Evolutionary conservation across 2,113 vertebrate species (phyloP).

Genomic region (crab-eating macaque (Macaca fascicularis)): DNA sequence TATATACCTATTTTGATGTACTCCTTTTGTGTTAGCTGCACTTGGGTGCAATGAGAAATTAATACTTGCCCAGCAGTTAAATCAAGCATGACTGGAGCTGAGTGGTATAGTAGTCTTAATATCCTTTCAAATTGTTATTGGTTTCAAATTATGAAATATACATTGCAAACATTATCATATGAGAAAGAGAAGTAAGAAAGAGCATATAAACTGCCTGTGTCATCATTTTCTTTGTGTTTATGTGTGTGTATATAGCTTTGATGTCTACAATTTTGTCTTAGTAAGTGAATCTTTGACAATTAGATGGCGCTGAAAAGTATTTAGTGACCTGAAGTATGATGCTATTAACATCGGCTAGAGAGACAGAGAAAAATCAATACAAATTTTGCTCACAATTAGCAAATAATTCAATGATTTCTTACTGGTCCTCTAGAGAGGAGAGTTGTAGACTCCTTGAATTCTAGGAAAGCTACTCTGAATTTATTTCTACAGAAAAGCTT

Average conservation of each 20-base stretch:
- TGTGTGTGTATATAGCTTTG: conserved; percentile 9
- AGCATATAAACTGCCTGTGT: neutral
- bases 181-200: neutral
- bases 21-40: neutral
- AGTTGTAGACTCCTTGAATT: conserved; percentile 22
- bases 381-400: conserved; percentile 86
- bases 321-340: conserved; percentile 73
- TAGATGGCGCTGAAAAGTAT: conserved; percentile 76
- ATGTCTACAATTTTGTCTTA: conserved; percentile 13
- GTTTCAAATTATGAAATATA: neutral
- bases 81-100: neutral
- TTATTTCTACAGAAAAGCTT: conserved; percentile 70
- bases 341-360: conserved; percentile 77
- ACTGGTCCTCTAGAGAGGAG: conserved; percentile 69
- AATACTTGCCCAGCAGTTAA: neutral
- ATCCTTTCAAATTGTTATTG: neutral
- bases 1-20: neutral
- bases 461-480: conserved; percentile 59
- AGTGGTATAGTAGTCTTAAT: neutral
- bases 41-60: neutral
- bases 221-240: neutral
- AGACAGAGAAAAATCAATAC: conserved; percentile 83
- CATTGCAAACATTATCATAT: neutral
- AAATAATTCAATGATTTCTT: conserved; percentile 85
- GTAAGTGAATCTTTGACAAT: conserved; percentile 73